phyloP scores from a whole-genome alignment of 37 sponge, comb jelly and placozoan genomes.

The Agelas oroides region DNA sequence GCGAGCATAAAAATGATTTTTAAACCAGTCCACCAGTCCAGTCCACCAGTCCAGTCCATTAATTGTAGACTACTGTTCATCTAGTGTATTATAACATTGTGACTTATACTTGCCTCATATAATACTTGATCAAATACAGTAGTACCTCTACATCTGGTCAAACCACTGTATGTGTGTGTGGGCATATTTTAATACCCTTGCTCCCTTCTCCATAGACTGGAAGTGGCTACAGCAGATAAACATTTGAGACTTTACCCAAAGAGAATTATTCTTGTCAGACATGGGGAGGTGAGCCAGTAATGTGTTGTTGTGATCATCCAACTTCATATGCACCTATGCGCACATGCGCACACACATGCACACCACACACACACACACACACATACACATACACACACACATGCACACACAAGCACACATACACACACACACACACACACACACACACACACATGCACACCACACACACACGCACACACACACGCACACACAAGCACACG shows the following conservation, averaged over 20 bases:
- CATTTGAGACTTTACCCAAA: constrained; percentile 56
- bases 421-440: background rate
- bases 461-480: background rate
- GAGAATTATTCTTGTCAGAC: constrained; percentile 80
- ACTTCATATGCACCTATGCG: background rate
- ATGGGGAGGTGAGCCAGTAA: constrained; percentile 60
- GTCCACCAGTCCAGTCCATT: no score
- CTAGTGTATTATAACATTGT: no score
- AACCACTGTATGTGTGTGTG: no score
- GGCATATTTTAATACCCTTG: no score
- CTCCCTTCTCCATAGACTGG: constrained; percentile 19
- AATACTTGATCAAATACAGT: no score
- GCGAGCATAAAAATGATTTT: no score
- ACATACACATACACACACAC: background rate
- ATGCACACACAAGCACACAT: constrained; percentile 12
- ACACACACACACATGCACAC: constrained; percentile 1
- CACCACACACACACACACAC: background rate
- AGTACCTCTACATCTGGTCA: no score
- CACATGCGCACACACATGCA: background rate
- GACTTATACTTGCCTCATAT: no score
- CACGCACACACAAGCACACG: constrained; percentile 15
- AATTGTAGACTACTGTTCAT: no score
- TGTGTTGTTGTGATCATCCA: no score
- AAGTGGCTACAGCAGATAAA: constrained; percentile 5
- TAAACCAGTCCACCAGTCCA: no score